Conservation (phyloP, 2,888 invertebrate genomes). For the Ectemnius continuus region DNA sequence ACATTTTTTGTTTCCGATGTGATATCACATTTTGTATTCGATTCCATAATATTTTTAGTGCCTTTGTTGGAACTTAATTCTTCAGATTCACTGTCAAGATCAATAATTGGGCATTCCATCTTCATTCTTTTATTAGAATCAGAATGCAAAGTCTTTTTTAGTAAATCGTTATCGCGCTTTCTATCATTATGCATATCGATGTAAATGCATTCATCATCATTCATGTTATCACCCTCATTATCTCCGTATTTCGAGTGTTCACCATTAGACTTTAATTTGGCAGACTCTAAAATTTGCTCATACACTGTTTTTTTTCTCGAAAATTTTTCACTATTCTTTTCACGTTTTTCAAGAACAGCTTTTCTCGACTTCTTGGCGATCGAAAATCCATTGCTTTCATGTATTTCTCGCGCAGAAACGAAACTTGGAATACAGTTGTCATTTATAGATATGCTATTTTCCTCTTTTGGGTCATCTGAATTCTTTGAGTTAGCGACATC, state of each 20-base stretch:
- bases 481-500: not conserved
- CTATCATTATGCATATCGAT: conserved; percentile 31
- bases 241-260: not conserved
- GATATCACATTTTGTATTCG: not conserved
- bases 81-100: not conserved
- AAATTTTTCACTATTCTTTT: conserved; percentile 27
- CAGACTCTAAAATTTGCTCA: conserved; percentile 43
- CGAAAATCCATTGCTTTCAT: conserved; percentile 20
- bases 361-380: conserved; percentile 18
- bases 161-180: conserved; percentile 33
- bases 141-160: conserved; percentile 24
- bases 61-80: no score
- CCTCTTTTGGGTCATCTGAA: not conserved
- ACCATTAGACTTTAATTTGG: conserved; percentile 13
- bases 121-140: conserved; percentile 31
- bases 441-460: conserved; percentile 9
- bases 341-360: conserved; percentile 4
- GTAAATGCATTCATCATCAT: no score
- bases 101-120: not conserved
- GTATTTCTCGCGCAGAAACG: conserved; percentile 44
- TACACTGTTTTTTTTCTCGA: conserved; percentile 32
- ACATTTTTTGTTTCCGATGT: not conserved
- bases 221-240: no score
- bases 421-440: conserved; percentile 32
- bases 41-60: no score